These are phyloP conservation scores for Erythrocercus mccallii DNA, from an alignment of 2,113 vertebrate species.

Conservation along the genomic window DNA sequence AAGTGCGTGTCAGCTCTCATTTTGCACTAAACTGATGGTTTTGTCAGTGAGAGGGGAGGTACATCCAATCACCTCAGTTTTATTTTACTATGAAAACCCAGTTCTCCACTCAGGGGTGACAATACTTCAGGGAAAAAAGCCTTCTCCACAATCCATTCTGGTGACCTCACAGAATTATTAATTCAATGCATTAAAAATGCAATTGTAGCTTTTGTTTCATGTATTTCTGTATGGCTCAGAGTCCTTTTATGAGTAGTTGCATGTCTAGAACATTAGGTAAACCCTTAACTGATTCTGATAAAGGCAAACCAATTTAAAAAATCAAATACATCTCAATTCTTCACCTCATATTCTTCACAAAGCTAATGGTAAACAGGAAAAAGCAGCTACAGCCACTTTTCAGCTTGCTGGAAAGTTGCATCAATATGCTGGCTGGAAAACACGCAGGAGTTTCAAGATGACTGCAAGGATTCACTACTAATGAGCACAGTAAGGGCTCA, in stretches of 20 bases:
- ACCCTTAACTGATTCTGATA: not conserved
- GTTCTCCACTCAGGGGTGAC: not conserved
- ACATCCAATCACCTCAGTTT: not conserved
- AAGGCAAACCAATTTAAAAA: not conserved
- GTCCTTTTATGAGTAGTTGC: not conserved
- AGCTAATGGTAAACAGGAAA: not conserved
- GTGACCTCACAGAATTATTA: not conserved
- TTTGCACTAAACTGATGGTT: not conserved
- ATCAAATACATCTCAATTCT: not conserved
- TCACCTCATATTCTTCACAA: not conserved
- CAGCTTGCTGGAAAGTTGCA: not conserved
- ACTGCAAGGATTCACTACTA: not conserved
- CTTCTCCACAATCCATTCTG: not conserved
- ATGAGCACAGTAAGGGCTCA: not conserved
- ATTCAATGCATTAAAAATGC: not conserved
- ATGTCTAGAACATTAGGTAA: not conserved
- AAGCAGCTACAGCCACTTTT: not conserved
- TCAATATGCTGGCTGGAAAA: not conserved
- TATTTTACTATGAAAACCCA: not conserved
- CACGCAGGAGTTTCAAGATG: fast-evolving
- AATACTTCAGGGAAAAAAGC: not conserved
- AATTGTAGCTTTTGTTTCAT: not conserved
- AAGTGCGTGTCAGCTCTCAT: fast-evolving
- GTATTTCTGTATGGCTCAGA: not conserved
- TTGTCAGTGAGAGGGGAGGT: not conserved